Evolutionary conservation across 2,797 vertebrate species (phyloP).

Genomic region (Acanthurus tractus): DNA sequence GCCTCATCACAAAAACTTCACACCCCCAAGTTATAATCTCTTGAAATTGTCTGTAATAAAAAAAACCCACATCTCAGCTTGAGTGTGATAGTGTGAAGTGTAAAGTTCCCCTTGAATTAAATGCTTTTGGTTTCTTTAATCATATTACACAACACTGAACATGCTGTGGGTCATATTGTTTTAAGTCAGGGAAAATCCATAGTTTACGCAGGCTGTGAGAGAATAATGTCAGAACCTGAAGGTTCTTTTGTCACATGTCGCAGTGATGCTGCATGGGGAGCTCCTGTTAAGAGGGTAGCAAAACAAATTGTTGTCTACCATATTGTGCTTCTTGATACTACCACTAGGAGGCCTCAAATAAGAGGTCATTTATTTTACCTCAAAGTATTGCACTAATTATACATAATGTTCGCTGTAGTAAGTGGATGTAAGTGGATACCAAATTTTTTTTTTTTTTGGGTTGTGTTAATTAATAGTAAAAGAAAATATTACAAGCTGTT

Average conservation of each 20-base stretch:
- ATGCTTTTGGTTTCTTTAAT: constrained; percentile 4
- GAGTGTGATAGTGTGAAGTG: too few relatives aligned
- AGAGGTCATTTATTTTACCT: too few relatives aligned
- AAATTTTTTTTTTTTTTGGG: too few relatives aligned
- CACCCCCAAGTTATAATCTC: too few relatives aligned
- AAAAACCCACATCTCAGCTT: too few relatives aligned
- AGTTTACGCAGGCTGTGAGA: neutral
- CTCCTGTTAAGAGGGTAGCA: constrained; percentile 13
- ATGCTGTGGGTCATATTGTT: neutral
- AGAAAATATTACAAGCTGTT: too few relatives aligned
- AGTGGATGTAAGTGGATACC: too few relatives aligned
- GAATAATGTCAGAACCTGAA: neutral
- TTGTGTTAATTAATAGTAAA: too few relatives aligned
- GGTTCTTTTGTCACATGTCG: constrained; percentile 7
- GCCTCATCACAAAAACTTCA: too few relatives aligned
- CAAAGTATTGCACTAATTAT: too few relatives aligned
- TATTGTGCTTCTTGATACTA: neutral
- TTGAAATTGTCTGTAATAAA: too few relatives aligned
- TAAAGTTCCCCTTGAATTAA: neutral
- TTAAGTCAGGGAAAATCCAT: neutral
- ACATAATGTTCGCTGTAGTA: too few relatives aligned
- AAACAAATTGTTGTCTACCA: neutral
- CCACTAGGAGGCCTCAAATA: constrained; percentile 36
- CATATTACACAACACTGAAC: neutral
- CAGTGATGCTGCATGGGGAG: constrained; percentile 61